These are phyloP conservation scores for Zapus hudsonius DNA, from an alignment of 2,113 vertebrate species.

Conservation along the genomic window DNA sequence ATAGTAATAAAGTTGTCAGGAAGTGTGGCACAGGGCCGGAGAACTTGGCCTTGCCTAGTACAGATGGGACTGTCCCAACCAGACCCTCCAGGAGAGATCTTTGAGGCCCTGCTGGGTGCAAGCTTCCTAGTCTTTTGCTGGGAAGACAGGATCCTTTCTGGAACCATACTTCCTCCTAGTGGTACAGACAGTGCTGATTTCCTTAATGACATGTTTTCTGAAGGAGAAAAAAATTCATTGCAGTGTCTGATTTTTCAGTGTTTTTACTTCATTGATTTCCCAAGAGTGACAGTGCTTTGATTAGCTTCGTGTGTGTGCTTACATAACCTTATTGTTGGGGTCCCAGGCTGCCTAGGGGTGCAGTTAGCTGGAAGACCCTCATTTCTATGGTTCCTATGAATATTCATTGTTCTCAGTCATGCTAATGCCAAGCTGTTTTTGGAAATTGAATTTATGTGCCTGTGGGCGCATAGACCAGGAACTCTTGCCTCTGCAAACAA, in stretches of 20 bases:
- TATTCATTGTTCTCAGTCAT: background rate
- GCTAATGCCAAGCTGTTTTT: background rate
- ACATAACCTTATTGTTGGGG: background rate
- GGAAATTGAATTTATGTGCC: too few species aligned
- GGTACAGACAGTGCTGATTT: slow-evolving; percentile 44
- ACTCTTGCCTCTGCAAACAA: too few species aligned
- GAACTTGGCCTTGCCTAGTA: too few species aligned
- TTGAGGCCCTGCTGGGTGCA: background rate
- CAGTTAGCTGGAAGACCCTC: background rate
- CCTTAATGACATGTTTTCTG: background rate
- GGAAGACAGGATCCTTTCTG: background rate
- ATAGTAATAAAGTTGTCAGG: too few species aligned
- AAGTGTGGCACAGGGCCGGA: too few species aligned
- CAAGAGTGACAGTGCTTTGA: background rate
- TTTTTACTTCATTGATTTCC: background rate
- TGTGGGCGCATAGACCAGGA: too few species aligned
- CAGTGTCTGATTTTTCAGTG: background rate
- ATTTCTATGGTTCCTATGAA: background rate
- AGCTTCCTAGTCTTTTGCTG: background rate
- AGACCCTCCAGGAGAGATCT: background rate
- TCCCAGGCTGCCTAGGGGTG: background rate
- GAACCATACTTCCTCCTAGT: slow-evolving; percentile 26
- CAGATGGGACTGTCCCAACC: too few species aligned
- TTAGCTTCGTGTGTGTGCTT: background rate
- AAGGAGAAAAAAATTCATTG: background rate